Percentiles rank a stretch among this genome's conserved stretches.
phyloP scores from a whole-genome alignment of 2,888 invertebrate genomes.

The Caprella mutica region DNA sequence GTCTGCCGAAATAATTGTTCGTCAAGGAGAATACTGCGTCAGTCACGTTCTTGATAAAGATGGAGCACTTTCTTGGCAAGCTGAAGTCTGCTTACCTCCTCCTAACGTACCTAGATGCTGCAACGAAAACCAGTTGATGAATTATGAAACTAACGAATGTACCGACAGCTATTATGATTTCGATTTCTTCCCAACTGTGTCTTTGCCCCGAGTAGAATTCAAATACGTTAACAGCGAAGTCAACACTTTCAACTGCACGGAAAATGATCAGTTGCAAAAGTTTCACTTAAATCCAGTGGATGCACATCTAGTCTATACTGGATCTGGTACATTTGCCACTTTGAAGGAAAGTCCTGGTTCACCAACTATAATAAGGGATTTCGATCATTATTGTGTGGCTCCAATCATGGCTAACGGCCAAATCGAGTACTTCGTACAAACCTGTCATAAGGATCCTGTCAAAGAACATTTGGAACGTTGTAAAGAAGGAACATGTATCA shows the following conservation, averaged over 20 bases:
- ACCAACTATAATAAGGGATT: neutral
- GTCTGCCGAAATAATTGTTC: neutral
- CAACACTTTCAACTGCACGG: neutral
- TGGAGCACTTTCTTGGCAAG: slow-evolving; percentile 10
- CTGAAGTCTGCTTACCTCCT: slow-evolving; percentile 13
- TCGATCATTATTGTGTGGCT: slow-evolving; percentile 17
- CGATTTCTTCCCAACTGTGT: neutral
- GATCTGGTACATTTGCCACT: neutral
- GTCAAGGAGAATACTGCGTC: slow-evolving; percentile 13
- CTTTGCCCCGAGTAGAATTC: neutral
- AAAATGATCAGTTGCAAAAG: neutral
- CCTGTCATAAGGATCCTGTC: slow-evolving; percentile 17
- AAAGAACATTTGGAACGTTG: slow-evolving; percentile 15
- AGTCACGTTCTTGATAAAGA: slow-evolving; percentile 11
- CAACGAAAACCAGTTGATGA: slow-evolving; percentile 1
- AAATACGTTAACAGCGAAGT: neutral
- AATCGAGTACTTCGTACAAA: slow-evolving; percentile 4
- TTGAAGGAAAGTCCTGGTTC: neutral
- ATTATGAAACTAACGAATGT: neutral
- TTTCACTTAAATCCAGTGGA: neutral
- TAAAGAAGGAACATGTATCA: slow-evolving; percentile 17
- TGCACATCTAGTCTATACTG: neutral
- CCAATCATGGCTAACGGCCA: neutral
- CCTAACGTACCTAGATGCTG: slow-evolving; percentile 21
- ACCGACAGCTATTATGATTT: neutral